Percentiles rank a stretch among this genome's conserved stretches.
Evolutionary conservation across 2,797 vertebrate genomes (phyloP).

Genomic region (Melanotaenia trifasciata): DNA sequence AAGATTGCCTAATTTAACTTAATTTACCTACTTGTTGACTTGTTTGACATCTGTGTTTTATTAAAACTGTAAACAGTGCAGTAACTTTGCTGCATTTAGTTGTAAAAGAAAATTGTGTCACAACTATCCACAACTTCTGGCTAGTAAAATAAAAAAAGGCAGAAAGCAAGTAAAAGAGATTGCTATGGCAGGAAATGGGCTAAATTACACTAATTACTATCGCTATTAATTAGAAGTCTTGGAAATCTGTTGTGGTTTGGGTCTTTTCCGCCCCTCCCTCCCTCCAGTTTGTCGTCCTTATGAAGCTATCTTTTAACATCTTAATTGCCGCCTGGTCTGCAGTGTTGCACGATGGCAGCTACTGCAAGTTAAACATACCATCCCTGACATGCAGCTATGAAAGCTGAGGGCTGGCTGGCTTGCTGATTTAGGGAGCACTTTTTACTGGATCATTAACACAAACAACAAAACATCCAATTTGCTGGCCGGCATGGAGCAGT

Average conservation of each 20-base stretch:
- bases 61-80: slow-evolving; percentile 43
- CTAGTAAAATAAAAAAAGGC: slow-evolving; percentile 34
- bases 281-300: slow-evolving; percentile 63
- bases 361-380: slow-evolving; percentile 60
- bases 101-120: slow-evolving; percentile 32
- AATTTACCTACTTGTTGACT: slow-evolving; percentile 39
- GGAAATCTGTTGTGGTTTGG: slow-evolving; percentile 73
- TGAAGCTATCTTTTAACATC: slow-evolving; percentile 78
- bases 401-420: slow-evolving; percentile 34
- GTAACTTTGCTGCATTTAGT: slow-evolving; percentile 27
- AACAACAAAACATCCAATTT: slow-evolving; percentile 46
- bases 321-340: slow-evolving; percentile 72
- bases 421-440: slow-evolving; percentile 22
- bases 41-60: slow-evolving; percentile 34
- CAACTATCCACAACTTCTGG: slow-evolving; percentile 44
- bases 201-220: slow-evolving; percentile 75
- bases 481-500: slow-evolving; percentile 12
- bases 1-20: slow-evolving; percentile 33
- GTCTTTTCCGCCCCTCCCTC: slow-evolving; percentile 30
- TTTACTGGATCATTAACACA: slow-evolving; percentile 38
- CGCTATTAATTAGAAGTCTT: slow-evolving; percentile 77
- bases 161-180: slow-evolving; percentile 34
- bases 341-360: slow-evolving; percentile 59
- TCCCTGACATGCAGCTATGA: slow-evolving; percentile 33
- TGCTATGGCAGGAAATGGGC: slow-evolving; percentile 44